Percentiles rank a stretch among this genome's conserved stretches.
Conservation (phyloP, 1,140 invertebrate genomes). For the Brachionus plicatilis region DNA sequence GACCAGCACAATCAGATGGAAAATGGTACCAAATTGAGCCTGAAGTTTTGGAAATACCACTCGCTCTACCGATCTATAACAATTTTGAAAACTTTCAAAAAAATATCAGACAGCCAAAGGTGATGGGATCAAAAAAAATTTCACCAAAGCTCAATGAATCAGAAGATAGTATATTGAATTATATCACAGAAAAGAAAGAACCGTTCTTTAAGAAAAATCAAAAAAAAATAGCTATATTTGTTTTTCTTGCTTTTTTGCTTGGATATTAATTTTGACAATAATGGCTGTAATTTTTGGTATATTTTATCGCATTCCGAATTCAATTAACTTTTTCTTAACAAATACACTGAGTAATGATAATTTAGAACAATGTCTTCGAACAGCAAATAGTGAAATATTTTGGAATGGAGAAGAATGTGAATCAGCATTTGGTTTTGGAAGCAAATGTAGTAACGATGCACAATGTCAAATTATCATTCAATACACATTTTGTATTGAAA, state of each 20-base stretch:
- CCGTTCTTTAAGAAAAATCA: neutral
- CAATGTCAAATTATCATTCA: neutral
- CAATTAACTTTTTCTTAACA: neutral
- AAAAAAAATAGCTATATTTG: neutral
- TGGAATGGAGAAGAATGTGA: neutral
- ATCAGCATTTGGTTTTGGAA: neutral
- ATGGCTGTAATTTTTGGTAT: neutral
- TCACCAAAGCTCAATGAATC: neutral
- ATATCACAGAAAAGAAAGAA: neutral
- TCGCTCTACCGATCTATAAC: neutral
- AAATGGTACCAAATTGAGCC: neutral
- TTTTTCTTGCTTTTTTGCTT: neutral
- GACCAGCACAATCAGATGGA: neutral
- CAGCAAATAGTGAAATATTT: neutral
- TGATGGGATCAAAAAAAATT: neutral
- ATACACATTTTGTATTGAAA: neutral
- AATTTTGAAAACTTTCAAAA: neutral
- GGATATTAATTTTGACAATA: neutral
- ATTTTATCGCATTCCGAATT: neutral
- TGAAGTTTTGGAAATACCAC: neutral
- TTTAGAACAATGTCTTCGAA: neutral
- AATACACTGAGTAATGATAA: neutral
- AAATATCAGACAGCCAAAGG: neutral
- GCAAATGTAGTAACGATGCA: neutral
- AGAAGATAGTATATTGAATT: neutral